phyloP scores from a whole-genome alignment of 1,140 invertebrate species.

The Liolophura sinensis region DNA sequence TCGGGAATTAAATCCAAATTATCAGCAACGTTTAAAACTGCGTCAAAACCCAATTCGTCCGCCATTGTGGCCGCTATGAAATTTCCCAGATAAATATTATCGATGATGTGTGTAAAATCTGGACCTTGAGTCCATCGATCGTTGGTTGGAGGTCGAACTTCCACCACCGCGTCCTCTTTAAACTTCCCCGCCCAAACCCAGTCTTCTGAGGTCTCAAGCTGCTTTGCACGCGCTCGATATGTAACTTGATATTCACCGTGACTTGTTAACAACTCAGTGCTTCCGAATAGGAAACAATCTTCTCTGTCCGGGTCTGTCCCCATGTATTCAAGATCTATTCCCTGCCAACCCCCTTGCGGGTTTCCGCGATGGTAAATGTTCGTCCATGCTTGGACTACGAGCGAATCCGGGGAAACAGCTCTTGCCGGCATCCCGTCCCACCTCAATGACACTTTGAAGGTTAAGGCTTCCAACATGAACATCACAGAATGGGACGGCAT shows the following conservation, averaged over 20 bases:
- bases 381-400: conserved; percentile 17
- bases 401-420: background rate
- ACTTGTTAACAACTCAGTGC: conserved; percentile 20
- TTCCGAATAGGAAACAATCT: conserved; percentile 11
- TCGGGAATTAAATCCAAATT: conserved; percentile 17
- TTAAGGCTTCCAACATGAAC: conserved; percentile 28
- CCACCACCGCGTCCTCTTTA: conserved; percentile 13
- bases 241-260: conserved; percentile 17
- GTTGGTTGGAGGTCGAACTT: conserved; percentile 7
- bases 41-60: conserved; percentile 22
- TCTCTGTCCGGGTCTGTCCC: background rate
- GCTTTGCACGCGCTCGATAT: conserved; percentile 6
- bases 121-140: conserved; percentile 25
- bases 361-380: conserved; percentile 23
- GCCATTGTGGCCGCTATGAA: conserved; percentile 26
- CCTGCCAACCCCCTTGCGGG: conserved; percentile 18
- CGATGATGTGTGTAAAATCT: conserved; percentile 9
- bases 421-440: background rate
- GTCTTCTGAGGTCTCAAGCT: background rate
- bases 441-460: conserved; percentile 14
- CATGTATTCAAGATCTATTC: conserved; percentile 11
- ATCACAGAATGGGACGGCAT: conserved; percentile 18
- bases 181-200: conserved; percentile 17
- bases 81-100: conserved; percentile 24
- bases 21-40: conserved; percentile 25